Evolutionary conservation across 2,797 vertebrate species (phyloP).

Genomic region (Babyrousa celebensis): DNA sequence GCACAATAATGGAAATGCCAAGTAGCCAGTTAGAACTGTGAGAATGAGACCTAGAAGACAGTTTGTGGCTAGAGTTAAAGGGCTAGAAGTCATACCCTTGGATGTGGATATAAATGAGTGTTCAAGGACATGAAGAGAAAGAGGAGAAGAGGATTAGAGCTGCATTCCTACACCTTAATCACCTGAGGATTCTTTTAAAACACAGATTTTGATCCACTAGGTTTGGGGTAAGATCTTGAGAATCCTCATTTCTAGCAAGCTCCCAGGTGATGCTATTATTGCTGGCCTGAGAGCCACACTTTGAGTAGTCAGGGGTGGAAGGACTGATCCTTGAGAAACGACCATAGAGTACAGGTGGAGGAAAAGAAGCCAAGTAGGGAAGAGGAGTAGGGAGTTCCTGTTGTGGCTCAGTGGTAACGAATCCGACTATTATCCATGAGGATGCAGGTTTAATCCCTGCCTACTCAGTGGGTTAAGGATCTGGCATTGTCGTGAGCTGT

Average conservation of each 20-base stretch:
- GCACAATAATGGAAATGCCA: not conserved
- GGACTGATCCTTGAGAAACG: not conserved
- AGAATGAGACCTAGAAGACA: not conserved
- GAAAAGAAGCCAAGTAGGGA: not conserved
- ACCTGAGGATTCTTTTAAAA: not conserved
- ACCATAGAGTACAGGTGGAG: not conserved
- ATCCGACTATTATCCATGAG: too few relatives aligned
- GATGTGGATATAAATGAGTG: not conserved
- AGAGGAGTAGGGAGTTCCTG: too few relatives aligned
- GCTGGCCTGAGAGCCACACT: not conserved
- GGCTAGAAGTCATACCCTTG: not conserved
- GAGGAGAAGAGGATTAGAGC: not conserved
- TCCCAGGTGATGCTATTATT: not conserved
- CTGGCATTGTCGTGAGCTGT: too few relatives aligned
- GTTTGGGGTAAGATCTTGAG: not conserved
- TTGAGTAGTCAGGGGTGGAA: not conserved
- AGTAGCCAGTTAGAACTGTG: not conserved
- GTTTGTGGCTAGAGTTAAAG: not conserved
- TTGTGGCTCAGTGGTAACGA: too few relatives aligned
- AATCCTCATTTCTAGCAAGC: not conserved
- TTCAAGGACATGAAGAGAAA: not conserved
- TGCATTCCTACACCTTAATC: not conserved
- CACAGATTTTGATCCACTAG: not conserved
- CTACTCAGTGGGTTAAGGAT: too few relatives aligned
- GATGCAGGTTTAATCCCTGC: too few relatives aligned